Evolutionary conservation across 2,113 vertebrate genomes (phyloP).

Genomic region (Nerophis ophidion): DNA sequence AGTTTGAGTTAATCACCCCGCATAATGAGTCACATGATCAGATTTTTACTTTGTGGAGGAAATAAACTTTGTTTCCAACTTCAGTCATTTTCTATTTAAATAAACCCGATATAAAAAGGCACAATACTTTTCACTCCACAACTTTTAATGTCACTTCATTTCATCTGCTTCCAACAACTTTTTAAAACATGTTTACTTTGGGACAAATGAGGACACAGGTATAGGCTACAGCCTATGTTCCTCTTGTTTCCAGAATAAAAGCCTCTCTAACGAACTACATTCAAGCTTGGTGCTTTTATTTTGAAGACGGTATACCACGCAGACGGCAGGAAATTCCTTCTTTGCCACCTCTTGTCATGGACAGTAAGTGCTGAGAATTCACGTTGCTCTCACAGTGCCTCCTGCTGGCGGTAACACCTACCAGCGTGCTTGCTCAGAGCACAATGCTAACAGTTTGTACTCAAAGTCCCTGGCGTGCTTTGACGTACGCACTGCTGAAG

Average conservation of each 20-base stretch:
- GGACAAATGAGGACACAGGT: background rate
- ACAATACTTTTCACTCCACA: background rate
- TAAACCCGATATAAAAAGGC: too few relatives aligned
- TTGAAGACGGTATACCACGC: background rate
- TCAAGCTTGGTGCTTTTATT: conserved; percentile 4
- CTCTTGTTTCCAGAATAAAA: background rate
- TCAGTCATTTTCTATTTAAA: too few relatives aligned
- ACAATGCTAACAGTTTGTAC: conserved; percentile 38
- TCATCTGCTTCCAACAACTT: background rate
- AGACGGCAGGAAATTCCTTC: conserved; percentile 28
- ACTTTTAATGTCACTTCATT: background rate
- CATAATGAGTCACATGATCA: background rate
- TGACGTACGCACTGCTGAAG: conserved; percentile 13
- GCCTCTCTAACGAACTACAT: too few relatives aligned
- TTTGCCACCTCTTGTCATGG: background rate
- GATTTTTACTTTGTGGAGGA: too few relatives aligned
- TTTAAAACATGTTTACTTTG: background rate
- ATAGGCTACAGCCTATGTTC: too few relatives aligned
- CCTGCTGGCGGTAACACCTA: background rate
- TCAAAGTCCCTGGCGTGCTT: conserved; percentile 27
- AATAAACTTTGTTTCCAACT: too few relatives aligned
- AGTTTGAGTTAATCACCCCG: background rate
- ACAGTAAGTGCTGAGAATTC: background rate
- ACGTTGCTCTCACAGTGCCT: background rate
- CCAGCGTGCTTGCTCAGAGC: conserved; percentile 8